Percentiles rank a stretch among this genome's conserved stretches.
These are phyloP conservation scores for Calidris pygmaea DNA, from an alignment of 2,113 vertebrate genomes.

Conservation along the genomic window DNA sequence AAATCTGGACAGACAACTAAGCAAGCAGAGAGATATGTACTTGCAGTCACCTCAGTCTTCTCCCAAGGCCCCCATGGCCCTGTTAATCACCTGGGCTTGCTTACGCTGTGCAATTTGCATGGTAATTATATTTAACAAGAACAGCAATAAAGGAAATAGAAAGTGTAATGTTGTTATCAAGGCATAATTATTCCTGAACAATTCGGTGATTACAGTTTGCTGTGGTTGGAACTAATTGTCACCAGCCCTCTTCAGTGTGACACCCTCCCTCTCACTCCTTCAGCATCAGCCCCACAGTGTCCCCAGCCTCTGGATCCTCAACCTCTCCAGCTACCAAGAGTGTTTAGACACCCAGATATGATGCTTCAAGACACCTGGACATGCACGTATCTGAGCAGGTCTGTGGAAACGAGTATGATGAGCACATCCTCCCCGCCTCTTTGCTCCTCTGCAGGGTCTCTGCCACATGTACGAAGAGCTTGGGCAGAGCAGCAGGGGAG, in stretches of 20 bases:
- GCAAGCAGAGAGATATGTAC: slow-evolving; percentile 12
- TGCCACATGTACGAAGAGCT: fast-evolving
- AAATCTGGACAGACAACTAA: background rate
- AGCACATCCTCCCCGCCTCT: background rate
- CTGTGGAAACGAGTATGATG: background rate
- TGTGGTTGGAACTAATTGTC: slow-evolving; percentile 37
- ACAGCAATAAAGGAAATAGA: slow-evolving; percentile 69
- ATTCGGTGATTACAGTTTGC: slow-evolving; percentile 67
- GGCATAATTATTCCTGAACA: slow-evolving; percentile 69
- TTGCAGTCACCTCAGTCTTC: slow-evolving; percentile 24
- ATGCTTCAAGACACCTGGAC: background rate
- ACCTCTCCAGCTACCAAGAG: background rate
- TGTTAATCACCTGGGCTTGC: slow-evolving; percentile 66
- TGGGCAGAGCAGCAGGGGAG: background rate
- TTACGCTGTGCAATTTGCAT: slow-evolving; percentile 62
- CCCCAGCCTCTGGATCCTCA: background rate
- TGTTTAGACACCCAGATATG: background rate
- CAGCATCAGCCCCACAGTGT: background rate
- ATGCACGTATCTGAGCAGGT: background rate
- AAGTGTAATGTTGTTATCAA: slow-evolving; percentile 70
- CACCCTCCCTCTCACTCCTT: background rate
- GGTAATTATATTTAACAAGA: slow-evolving; percentile 74
- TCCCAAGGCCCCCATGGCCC: background rate
- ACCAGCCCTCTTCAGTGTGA: background rate
- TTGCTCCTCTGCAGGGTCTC: background rate